Evolutionary conservation across 1,140 invertebrate species (phyloP).

Genomic region (Magallana gigas): DNA sequence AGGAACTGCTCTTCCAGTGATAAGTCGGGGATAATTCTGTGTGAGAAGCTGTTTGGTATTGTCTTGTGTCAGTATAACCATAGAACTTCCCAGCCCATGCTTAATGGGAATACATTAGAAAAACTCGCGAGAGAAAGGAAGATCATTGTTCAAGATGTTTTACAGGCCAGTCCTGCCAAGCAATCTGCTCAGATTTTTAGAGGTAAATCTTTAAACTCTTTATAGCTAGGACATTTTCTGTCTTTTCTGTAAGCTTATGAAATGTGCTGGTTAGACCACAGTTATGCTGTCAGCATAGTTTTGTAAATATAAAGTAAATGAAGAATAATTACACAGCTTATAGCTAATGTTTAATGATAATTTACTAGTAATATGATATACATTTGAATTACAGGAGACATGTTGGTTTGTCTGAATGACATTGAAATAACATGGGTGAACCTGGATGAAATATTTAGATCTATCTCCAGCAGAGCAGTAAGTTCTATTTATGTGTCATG

Average conservation of each 20-base stretch:
- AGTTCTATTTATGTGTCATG: background rate
- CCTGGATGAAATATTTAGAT: slow-evolving; percentile 64
- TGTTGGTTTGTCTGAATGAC: slow-evolving; percentile 73
- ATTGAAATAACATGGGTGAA: slow-evolving; percentile 66
- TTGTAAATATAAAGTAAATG: too few relatives aligned
- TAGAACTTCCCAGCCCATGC: slow-evolving; percentile 36
- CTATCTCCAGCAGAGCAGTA: slow-evolving; percentile 46
- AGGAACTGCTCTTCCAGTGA: slow-evolving; percentile 56
- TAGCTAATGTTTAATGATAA: too few relatives aligned
- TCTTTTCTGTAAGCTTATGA: background rate
- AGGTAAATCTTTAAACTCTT: slow-evolving; percentile 49
- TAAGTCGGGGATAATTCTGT: slow-evolving; percentile 57
- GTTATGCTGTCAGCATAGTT: too few relatives aligned
- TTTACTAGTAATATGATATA: background rate
- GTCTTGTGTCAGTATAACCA: slow-evolving; percentile 65
- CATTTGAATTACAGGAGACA: slow-evolving; percentile 68
- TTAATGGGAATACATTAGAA: slow-evolving; percentile 41
- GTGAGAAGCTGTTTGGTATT: slow-evolving; percentile 67
- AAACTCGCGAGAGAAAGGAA: slow-evolving; percentile 57
- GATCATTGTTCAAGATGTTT: slow-evolving; percentile 62
- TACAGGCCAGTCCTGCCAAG: slow-evolving; percentile 60
- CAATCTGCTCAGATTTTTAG: slow-evolving; percentile 61
- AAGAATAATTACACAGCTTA: too few relatives aligned
- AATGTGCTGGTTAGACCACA: too few relatives aligned
- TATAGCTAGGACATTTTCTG: background rate